phyloP scores from a whole-genome alignment of 1,140 invertebrate species.

The Scaptomyza montana region DNA sequence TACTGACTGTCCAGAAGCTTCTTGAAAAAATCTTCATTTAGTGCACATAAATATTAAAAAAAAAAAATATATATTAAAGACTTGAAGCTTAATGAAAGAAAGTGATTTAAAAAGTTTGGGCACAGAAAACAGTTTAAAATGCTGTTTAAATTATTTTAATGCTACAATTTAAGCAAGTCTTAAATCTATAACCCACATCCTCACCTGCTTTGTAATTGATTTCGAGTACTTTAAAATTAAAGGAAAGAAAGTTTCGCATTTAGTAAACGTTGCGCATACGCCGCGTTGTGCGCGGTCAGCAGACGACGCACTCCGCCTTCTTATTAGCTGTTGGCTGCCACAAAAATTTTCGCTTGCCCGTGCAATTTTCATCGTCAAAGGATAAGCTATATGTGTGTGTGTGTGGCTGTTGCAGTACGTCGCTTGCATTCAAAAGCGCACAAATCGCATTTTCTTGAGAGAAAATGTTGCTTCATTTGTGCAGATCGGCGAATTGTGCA shows the following conservation, averaged over 20 bases:
- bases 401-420: slow-evolving; percentile 57
- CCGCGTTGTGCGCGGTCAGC: slow-evolving; percentile 46
- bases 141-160: background rate
- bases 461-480: slow-evolving; percentile 82
- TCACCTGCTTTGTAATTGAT: slow-evolving; percentile 27
- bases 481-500: slow-evolving; percentile 73
- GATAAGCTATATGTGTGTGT: slow-evolving; percentile 54
- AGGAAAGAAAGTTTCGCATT: slow-evolving; percentile 8
- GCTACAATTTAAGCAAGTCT: background rate
- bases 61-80: background rate
- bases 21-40: background rate
- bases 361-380: slow-evolving; percentile 75
- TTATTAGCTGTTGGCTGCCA: slow-evolving; percentile 62
- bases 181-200: slow-evolving; percentile 1
- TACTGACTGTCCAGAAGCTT: background rate
- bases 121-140: background rate
- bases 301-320: slow-evolving; percentile 36
- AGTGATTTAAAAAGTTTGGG: background rate
- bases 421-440: slow-evolving; percentile 79
- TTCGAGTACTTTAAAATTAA: slow-evolving; percentile 33
- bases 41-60: background rate
- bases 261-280: slow-evolving; percentile 45
- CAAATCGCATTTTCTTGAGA: slow-evolving; percentile 79
- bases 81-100: background rate
- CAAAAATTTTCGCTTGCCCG: slow-evolving; percentile 67